Evolutionary conservation across 2,797 vertebrate genomes (phyloP).

Genomic region (Tokudaia muenninki): DNA sequence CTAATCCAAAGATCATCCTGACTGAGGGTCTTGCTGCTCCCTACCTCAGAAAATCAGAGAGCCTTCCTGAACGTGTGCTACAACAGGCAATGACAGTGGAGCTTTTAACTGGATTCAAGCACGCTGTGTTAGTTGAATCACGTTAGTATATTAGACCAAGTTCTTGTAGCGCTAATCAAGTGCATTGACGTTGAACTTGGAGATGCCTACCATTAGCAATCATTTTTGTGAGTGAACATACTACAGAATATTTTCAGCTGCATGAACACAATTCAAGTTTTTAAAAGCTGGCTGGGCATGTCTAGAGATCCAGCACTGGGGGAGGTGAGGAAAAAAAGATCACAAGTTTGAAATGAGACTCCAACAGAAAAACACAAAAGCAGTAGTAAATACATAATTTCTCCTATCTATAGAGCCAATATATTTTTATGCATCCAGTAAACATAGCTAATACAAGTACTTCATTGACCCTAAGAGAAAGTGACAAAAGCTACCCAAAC

Average conservation of each 20-base stretch:
- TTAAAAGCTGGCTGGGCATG: background rate
- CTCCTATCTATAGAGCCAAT: conserved; percentile 10
- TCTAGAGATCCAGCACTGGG: background rate
- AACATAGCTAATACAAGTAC: background rate
- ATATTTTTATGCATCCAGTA: background rate
- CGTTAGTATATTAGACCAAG: background rate
- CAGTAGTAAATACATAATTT: background rate
- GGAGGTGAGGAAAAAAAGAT: background rate
- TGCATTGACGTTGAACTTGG: conserved; percentile 1
- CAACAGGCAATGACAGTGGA: background rate
- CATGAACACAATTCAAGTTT: conserved; percentile 33
- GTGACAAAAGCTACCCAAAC: conserved; percentile 15
- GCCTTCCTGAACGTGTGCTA: background rate
- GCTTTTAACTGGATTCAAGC: background rate
- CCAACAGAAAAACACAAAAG: background rate
- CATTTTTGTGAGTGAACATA: background rate
- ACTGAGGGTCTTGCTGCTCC: background rate
- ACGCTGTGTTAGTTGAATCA: background rate
- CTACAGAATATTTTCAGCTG: background rate
- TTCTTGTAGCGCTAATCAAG: background rate
- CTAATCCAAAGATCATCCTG: background rate
- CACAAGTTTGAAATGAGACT: background rate
- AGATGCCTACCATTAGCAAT: background rate
- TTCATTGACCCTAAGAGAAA: conserved; percentile 43
- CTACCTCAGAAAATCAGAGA: background rate